Conservation (phyloP, 1,140 invertebrate species). For the Metopolophium dirhodum region DNA sequence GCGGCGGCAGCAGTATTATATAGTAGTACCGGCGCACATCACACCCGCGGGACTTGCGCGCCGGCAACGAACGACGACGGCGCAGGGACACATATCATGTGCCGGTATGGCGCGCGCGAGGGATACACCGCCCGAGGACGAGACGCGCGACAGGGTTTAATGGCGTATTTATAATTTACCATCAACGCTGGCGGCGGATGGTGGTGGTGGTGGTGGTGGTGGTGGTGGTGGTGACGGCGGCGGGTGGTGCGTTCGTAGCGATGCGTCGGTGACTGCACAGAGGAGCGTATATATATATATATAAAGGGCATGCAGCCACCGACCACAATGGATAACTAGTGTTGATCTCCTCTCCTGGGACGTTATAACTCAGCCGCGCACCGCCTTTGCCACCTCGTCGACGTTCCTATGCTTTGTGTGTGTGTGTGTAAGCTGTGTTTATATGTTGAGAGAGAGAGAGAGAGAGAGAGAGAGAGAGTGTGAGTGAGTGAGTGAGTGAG, state of each 20-base stretch:
- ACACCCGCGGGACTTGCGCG: conserved; percentile 52
- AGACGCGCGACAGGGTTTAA: conserved; percentile 53
- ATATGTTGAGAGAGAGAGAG: background rate
- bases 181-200: background rate
- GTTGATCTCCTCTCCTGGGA: conserved; percentile 56
- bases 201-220: background rate
- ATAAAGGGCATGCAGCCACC: background rate
- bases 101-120: conserved; percentile 37
- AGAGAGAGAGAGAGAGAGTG: background rate
- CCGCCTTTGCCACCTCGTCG: background rate
- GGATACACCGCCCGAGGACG: background rate
- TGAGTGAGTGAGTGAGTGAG: no score
- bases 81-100: conserved; percentile 32
- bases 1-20: background rate
- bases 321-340: conserved; percentile 57
- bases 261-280: background rate
- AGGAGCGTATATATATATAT: background rate
- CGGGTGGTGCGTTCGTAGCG: background rate
- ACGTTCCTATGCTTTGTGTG: background rate
- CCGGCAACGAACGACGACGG: conserved; percentile 22
- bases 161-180: conserved; percentile 57
- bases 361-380: conserved; percentile 49
- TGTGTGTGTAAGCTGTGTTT: background rate
- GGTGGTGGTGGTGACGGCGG: background rate
- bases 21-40: conserved; percentile 29